Evolutionary conservation across 2,888 invertebrate species (phyloP), one percentile per base, ranked within the genome.

Genomic region (Clusia tigrina): DNA sequence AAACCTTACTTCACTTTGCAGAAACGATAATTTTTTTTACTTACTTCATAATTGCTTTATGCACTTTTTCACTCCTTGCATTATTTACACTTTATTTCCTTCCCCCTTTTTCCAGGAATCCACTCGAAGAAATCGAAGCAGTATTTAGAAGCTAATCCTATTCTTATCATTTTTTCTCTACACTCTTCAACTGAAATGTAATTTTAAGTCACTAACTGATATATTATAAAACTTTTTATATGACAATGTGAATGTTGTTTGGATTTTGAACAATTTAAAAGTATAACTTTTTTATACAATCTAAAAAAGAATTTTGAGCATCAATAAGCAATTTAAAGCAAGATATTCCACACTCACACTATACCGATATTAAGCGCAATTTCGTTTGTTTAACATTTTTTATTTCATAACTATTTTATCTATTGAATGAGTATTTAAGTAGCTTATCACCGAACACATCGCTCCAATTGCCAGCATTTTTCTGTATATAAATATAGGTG

Each of bases 121-220:
- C 81, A 77, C 77, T 83, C 69, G 83, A 80, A 71, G 83, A 83
- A 83, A 81, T 84, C 75, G 84, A 83, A 80, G 84, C 84, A 77
- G 84, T 83, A 77, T 81, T 84, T 81, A 82, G 75, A 82, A 79
- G 78, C 78, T 83, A 81, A 83, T 72, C 62, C 61, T 51, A 56
- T 24, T 38, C 53, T 60, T 57, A 60, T 26, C 58, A 46, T 18
- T 48, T 48, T 24, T 26, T n/a, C n/a, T n/a, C n/a, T n/a, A 32
- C 37, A 55, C 56, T 26, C 20, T 46, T 58, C 46, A 24, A 74
- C 70, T 68, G 64, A 60, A 48, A 70, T 60, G 69, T 71, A 73
- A 64, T 65, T 68, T 62, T 66, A 67, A 55, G 58, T 55, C 52
- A 46, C 23, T 10, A 3, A 42, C 42, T 42, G n/a, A n/a, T n/a